Conservation (phyloP, 2,113 vertebrate genomes). For the Paralichthys olivaceus region DNA sequence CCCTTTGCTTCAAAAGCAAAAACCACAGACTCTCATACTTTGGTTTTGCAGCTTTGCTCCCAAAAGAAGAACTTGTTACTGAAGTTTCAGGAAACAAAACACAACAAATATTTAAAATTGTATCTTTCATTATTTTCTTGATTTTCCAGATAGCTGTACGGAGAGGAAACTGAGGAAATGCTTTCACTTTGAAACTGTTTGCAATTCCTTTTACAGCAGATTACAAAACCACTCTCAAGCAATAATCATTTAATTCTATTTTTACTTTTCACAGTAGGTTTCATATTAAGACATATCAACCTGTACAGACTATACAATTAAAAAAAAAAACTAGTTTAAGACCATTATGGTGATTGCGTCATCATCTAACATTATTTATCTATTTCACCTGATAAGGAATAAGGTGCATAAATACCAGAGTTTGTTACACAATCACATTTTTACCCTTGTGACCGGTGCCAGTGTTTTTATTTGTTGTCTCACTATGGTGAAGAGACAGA, state of each 20-base stretch:
- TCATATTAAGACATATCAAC: not conserved
- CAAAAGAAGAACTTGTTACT: not conserved
- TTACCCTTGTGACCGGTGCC: too few species aligned
- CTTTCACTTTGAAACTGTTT: not conserved
- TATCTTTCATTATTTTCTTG: not conserved
- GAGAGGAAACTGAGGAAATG: not conserved
- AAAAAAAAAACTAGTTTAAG: not conserved
- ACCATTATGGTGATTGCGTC: too few species aligned
- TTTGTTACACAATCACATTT: too few species aligned
- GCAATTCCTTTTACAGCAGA: not conserved
- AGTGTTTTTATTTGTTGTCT: too few species aligned
- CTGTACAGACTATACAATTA: too few species aligned
- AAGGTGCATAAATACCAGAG: too few species aligned
- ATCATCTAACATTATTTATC: too few species aligned
- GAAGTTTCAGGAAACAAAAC: constrained; percentile 1
- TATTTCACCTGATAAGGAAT: too few species aligned
- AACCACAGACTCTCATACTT: not conserved
- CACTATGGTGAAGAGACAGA: too few species aligned
- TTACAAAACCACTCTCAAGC: not conserved
- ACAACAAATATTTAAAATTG: not conserved
- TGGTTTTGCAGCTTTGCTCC: not conserved
- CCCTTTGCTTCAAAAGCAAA: constrained; percentile 6
- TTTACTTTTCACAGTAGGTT: not conserved
- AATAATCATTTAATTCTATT: not conserved
- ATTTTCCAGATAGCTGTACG: not conserved